Percentiles rank a stretch among this genome's conserved stretches.
Conservation (phyloP, 1,140 invertebrate species). For the Cataglyphis hispanica region DNA sequence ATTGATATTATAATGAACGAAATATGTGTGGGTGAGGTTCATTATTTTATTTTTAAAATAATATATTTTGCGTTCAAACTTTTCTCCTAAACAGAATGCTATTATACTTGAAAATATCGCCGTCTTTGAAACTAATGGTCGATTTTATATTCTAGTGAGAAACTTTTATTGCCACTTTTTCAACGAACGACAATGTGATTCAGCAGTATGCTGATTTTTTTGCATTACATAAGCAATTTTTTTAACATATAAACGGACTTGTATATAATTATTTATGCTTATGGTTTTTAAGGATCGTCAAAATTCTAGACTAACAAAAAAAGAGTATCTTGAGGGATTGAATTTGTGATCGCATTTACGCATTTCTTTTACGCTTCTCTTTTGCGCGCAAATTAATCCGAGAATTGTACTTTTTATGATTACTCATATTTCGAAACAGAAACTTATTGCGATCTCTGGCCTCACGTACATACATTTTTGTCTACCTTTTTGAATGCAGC, state of each 20-base stretch:
- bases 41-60: not conserved
- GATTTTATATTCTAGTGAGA: not conserved
- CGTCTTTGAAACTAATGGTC: not conserved
- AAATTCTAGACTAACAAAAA: not conserved
- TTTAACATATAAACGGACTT: not conserved
- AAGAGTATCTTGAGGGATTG: not conserved
- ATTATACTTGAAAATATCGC: not conserved
- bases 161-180: slow-evolving; percentile 27
- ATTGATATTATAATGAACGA: not conserved
- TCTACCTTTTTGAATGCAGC: not conserved
- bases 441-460: slow-evolving; percentile 3
- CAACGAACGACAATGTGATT: slow-evolving; percentile 10
- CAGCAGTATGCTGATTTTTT: slow-evolving; percentile 24
- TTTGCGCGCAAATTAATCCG: not conserved
- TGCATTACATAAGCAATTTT: slow-evolving; percentile 33
- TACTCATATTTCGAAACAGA: slow-evolving; percentile 35
- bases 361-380: slow-evolving; percentile 4
- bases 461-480: not conserved
- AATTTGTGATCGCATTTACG: not conserved
- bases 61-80: not conserved
- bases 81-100: not conserved
- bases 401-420: slow-evolving; percentile 20
- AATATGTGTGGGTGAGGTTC: not conserved
- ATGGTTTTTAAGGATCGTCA: slow-evolving; percentile 14
- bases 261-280: slow-evolving; percentile 45